These are phyloP conservation scores for Coelopa pilipes DNA, from an alignment of 2,888 invertebrate genomes.

Conservation along the genomic window DNA sequence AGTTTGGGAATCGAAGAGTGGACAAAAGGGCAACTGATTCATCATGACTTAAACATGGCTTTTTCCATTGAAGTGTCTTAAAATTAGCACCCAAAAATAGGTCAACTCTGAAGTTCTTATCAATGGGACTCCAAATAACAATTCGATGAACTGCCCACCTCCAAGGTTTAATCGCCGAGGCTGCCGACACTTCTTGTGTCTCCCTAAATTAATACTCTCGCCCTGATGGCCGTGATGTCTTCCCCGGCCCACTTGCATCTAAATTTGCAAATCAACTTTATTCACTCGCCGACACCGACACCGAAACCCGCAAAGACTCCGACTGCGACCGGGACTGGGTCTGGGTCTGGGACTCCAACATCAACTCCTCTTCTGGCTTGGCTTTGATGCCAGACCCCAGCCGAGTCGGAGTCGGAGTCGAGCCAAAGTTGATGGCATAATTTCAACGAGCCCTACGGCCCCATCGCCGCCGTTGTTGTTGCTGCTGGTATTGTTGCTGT, in stretches of 20 bases:
- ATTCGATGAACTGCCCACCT: not conserved
- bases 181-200: not conserved
- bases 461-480: constrained; percentile 51
- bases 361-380: too few species aligned
- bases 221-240: constrained; percentile 29
- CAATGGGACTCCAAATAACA: too few species aligned
- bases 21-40: too few species aligned
- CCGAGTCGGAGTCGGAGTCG: constrained; percentile 46
- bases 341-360: too few species aligned
- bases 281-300: constrained; percentile 11
- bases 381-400: not conserved
- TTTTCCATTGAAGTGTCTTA: too few species aligned
- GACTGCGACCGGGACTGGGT: too few species aligned
- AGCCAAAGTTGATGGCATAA: constrained; percentile 67
- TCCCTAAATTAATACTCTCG: constrained; percentile 18
- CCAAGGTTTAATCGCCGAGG: constrained; percentile 16
- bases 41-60: too few species aligned
- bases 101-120: too few species aligned
- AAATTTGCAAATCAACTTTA: constrained; percentile 40
- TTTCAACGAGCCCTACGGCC: constrained; percentile 63
- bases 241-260: constrained; percentile 41
- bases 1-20: too few species aligned
- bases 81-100: too few species aligned
- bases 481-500: constrained; percentile 36
- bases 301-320: too few species aligned